Conservation (phyloP, 2,888 invertebrate species). For the Sarcophaga caerulescens region DNA sequence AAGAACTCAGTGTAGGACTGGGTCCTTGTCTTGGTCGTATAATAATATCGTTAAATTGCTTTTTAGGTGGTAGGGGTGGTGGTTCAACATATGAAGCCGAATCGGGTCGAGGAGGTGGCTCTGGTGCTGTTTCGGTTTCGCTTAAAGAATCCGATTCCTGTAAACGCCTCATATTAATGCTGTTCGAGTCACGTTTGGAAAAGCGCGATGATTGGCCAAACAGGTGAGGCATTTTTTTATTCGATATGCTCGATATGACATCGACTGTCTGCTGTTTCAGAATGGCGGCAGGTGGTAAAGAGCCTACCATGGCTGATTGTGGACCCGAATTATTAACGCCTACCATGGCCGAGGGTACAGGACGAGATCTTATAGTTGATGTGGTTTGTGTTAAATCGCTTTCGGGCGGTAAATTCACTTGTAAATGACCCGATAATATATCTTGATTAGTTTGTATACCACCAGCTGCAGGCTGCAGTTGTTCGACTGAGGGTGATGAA, state of each 20-base stretch:
- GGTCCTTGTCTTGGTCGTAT: constrained; percentile 80
- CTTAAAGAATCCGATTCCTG: constrained; percentile 81
- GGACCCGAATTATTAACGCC: constrained; percentile 9
- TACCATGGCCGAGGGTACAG: constrained; percentile 63
- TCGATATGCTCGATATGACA: constrained; percentile 81
- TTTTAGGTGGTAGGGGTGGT: constrained; percentile 88
- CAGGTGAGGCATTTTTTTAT: constrained; percentile 81
- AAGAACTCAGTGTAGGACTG: constrained; percentile 46
- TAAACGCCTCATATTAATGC: constrained; percentile 81
- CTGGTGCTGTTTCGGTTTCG: constrained; percentile 80
- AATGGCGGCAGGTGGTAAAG: constrained; percentile 68
- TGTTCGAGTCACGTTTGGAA: constrained; percentile 79
- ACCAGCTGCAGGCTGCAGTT: background rate
- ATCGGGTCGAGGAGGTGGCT: constrained; percentile 81
- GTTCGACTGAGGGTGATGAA: constrained; percentile 35
- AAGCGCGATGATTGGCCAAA: constrained; percentile 80
- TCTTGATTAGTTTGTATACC: constrained; percentile 70
- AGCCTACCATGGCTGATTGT: background rate
- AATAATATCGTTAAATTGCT: constrained; percentile 83
- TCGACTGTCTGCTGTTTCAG: constrained; percentile 81
- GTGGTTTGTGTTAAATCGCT: constrained; percentile 69
- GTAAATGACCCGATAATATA: constrained; percentile 86
- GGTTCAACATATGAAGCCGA: constrained; percentile 84
- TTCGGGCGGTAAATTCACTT: constrained; percentile 87
- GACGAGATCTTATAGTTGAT: constrained; percentile 74